These are phyloP conservation scores for Theonella swinhoei DNA, from an alignment of 37 sponge, comb jelly and placozoan genomes.

Conservation along the genomic window DNA sequence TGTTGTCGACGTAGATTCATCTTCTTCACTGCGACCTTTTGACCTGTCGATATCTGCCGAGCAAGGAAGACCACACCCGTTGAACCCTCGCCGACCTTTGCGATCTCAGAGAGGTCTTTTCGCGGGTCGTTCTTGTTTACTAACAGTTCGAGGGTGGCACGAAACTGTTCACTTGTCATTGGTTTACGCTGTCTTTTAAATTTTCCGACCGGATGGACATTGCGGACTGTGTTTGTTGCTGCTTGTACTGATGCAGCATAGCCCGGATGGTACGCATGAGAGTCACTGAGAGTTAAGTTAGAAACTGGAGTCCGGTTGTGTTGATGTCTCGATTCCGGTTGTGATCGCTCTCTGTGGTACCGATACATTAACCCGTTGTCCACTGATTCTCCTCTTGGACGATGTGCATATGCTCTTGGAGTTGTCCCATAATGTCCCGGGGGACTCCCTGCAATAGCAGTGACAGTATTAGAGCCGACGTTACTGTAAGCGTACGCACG, in stretches of 20 bases:
- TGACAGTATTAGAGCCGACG: not conserved
- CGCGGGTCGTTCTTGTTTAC: constrained; percentile 54
- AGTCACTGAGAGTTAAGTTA: not conserved
- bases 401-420: not conserved
- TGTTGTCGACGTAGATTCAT: constrained; percentile 94
- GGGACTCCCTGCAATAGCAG: not conserved
- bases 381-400: not conserved
- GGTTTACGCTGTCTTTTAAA: constrained; percentile 8
- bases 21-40: constrained; percentile 85
- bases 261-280: no score
- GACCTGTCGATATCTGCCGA: constrained; percentile 29
- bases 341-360: not conserved
- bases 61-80: constrained; percentile 87
- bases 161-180: constrained; percentile 55
- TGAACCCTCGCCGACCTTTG: constrained; percentile 87
- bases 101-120: constrained; percentile 25
- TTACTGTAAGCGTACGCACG: not conserved
- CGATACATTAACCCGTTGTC: not conserved
- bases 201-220: not conserved
- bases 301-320: not conserved
- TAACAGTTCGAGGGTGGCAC: constrained; percentile 35
- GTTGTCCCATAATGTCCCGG: not conserved
- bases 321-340: not conserved
- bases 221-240: not conserved
- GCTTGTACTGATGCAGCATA: not conserved